Conservation (phyloP, 2,888 invertebrate species). For the Dysmachus trigonus region DNA sequence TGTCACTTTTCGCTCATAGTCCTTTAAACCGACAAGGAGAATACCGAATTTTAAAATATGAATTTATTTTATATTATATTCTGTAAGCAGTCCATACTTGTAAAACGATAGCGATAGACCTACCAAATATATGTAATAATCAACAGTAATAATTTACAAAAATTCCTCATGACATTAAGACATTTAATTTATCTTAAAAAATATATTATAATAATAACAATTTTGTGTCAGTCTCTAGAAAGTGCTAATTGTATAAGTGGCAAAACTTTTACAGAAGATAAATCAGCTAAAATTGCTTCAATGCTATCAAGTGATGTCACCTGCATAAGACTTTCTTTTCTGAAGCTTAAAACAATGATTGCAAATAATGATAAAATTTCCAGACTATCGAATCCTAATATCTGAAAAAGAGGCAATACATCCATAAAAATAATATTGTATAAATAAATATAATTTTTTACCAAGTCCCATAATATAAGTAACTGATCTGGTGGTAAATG, state of each 20-base stretch:
- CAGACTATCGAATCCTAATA: constrained; percentile 90
- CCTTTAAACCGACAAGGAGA: too few relatives aligned
- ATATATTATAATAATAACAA: not conserved
- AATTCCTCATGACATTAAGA: not conserved
- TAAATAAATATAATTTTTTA: constrained; percentile 52
- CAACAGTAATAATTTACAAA: not conserved
- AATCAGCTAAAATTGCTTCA: constrained; percentile 86
- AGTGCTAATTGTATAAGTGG: constrained; percentile 84
- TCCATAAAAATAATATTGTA: not conserved
- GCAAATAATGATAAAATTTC: constrained; percentile 90
- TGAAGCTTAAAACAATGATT: constrained; percentile 83
- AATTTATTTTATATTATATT: too few relatives aligned
- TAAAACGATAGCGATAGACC: too few relatives aligned
- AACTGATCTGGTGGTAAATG: constrained; percentile 93
- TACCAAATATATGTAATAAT: too few relatives aligned
- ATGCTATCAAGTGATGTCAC: constrained; percentile 79
- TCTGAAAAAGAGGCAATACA: constrained; percentile 55
- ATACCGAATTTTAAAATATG: too few relatives aligned
- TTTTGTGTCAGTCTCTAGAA: constrained; percentile 68
- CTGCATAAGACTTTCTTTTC: constrained; percentile 84
- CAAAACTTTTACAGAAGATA: constrained; percentile 86
- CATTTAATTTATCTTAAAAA: not conserved
- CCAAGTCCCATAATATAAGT: constrained; percentile 89
- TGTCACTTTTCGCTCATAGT: too few relatives aligned
- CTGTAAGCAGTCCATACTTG: too few relatives aligned